phyloP scores from a whole-genome alignment of 2,797 vertebrate species.

The Ispidina picta region DNA sequence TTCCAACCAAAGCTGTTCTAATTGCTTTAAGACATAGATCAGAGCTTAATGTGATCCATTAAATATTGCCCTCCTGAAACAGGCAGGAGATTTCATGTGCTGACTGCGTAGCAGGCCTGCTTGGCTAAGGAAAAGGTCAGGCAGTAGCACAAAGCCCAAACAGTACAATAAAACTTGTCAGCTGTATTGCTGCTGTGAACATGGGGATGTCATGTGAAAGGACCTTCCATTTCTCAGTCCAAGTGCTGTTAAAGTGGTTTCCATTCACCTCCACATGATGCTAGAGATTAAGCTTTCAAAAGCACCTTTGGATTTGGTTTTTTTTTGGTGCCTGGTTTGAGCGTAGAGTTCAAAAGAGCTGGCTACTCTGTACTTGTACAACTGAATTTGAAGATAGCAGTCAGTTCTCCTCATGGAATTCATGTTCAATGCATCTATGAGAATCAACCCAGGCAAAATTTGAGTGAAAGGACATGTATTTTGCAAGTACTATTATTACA shows the following conservation, averaged over 20 bases:
- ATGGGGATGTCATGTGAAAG: background rate
- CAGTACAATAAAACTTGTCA: background rate
- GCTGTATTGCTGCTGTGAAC: background rate
- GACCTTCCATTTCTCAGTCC: background rate
- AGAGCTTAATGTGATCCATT: background rate
- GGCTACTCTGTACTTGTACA: background rate
- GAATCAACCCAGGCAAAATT: background rate
- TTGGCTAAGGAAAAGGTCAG: conserved; percentile 42
- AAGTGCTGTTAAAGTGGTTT: background rate
- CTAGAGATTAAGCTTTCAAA: background rate
- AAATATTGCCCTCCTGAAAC: background rate
- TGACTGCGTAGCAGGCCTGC: background rate
- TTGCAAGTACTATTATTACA: background rate
- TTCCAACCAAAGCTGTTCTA: conserved; percentile 17
- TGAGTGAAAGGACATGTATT: background rate
- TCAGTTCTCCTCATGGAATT: background rate
- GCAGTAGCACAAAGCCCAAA: background rate
- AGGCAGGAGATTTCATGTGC: background rate
- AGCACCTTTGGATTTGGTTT: background rate
- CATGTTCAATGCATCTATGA: background rate
- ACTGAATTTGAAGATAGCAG: background rate
- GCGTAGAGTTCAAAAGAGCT: background rate
- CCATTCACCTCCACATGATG: background rate
- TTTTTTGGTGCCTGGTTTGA: background rate
- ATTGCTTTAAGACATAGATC: conserved; percentile 20